Base-by-base conservation (phyloP, 2,797 vertebrate genomes). In the Nyctibius grandis region DNA sequence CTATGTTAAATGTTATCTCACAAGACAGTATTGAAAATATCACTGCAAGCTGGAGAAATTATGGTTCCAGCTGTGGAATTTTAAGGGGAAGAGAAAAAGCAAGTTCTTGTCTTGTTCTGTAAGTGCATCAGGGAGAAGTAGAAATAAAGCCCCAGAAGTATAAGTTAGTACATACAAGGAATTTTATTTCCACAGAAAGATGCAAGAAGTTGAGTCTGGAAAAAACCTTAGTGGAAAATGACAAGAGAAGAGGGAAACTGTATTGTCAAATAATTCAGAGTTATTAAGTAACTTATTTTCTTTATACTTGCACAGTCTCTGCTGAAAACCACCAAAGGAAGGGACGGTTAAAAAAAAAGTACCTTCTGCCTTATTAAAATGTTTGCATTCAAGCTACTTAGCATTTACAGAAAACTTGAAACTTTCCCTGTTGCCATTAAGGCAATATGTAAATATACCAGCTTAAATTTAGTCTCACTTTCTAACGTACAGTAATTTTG, bases 11-110 rank as follows among this genome's bases (percentile, higher is more conserved):
- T 44, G 45, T 44, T 44, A 7, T 59, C 53, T 91, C 34, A 90
- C 38, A 91, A 89, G 59, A 33, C n/a, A 54, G 31, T 83, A 78
- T 15, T 95, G 69, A 96, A 97, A 95, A 81, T 91, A 91, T 7
- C 72, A 88, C 31, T 80, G 28, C 53, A 97, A 93, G 47, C 31
- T 87, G 53, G 73, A 91, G 29, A 70, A 91, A 53, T 34, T 80
- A 22, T 60, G 42, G 34, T 75, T 79, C 82, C 51, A 95, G 26
- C n/a, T 54, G 36, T 34, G 45, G 57, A 90, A 95, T 89, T 93
- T 93, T 87, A 90, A 95, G 21, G 36, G 23, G n/a, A n/a, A 54
- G 31, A 34, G 9, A 50, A 45, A 70, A 91, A 61, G 9, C 5
- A 48, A 48, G 15, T 59, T 45, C 34, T 65, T 60, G 9, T 33